Evolutionary conservation across 2,797 vertebrate genomes (phyloP).

Genomic region (Tapera naevia): DNA sequence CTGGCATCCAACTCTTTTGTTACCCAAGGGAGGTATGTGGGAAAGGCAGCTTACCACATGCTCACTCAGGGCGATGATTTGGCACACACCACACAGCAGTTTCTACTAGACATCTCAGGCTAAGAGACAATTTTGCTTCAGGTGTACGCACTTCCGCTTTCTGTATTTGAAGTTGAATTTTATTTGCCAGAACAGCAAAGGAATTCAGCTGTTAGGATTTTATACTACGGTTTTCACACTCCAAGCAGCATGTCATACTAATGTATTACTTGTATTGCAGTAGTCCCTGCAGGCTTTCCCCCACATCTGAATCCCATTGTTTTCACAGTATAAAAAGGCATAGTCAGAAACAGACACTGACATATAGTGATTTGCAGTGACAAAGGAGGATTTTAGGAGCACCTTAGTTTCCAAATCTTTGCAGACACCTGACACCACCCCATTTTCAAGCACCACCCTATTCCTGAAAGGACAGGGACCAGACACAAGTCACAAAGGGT

Average conservation of each 20-base stretch:
- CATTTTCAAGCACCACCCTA: background rate
- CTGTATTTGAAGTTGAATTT: constrained; percentile 4
- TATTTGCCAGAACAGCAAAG: constrained; percentile 4
- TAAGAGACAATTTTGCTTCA: constrained; percentile 12
- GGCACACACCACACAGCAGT: background rate
- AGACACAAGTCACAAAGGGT: background rate
- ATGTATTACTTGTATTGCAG: constrained; percentile 7
- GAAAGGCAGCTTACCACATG: constrained; percentile 41
- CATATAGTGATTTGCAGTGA: background rate
- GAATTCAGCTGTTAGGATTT: constrained; percentile 18
- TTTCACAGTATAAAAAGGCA: background rate
- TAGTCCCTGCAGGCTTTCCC: background rate
- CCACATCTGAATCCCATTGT: constrained; percentile 38
- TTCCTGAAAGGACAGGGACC: background rate
- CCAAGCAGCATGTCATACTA: background rate
- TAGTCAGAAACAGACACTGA: background rate
- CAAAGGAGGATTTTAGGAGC: background rate
- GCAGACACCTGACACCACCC: background rate
- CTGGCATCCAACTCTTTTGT: constrained; percentile 45
- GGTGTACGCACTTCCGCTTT: constrained; percentile 1
- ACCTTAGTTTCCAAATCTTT: background rate
- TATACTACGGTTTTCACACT: constrained; percentile 29
- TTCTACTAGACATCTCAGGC: background rate
- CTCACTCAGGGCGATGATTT: constrained; percentile 16
- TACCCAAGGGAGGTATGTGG: constrained; percentile 57